Evolutionary conservation across 2,888 invertebrate species (phyloP).

Genomic region (Apamea anceps): DNA sequence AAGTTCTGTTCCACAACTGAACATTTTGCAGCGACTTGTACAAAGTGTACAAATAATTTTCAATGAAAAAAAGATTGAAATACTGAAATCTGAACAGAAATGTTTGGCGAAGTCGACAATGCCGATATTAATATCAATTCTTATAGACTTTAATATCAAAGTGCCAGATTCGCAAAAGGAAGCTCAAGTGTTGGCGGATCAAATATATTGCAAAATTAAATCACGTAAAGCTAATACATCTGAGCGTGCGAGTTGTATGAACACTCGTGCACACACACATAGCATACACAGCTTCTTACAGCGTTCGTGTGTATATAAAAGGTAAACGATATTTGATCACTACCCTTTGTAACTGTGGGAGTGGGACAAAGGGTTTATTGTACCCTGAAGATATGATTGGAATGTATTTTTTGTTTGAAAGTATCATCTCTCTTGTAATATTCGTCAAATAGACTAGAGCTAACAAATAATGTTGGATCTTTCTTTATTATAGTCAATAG

Average conservation of each 20-base stretch:
- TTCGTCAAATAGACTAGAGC: slow-evolving; percentile 41
- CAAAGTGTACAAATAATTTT: slow-evolving; percentile 24
- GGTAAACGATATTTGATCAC: slow-evolving; percentile 47
- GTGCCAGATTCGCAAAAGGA: slow-evolving; percentile 32
- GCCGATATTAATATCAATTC: slow-evolving; percentile 53
- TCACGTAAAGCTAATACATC: slow-evolving; percentile 60
- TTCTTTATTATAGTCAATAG: slow-evolving; percentile 15
- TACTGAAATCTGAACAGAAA: slow-evolving; percentile 29
- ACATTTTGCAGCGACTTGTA: slow-evolving; percentile 3
- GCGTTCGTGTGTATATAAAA: slow-evolving; percentile 13
- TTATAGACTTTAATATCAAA: slow-evolving; percentile 55
- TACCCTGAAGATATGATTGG: slow-evolving; percentile 44
- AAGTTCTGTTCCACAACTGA: neutral
- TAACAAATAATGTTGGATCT: slow-evolving; percentile 22
- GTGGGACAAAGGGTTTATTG: slow-evolving; percentile 41
- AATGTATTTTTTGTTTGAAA: slow-evolving; percentile 52
- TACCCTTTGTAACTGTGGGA: slow-evolving; percentile 27
- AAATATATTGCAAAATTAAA: slow-evolving; percentile 59
- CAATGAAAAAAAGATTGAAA: slow-evolving; percentile 37
- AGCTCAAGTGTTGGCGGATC: slow-evolving; percentile 43
- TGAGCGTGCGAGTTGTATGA: slow-evolving; percentile 25
- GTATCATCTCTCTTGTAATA: slow-evolving; percentile 39
- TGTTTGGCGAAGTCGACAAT: slow-evolving; percentile 21
- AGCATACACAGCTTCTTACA: neutral
- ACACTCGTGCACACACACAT: slow-evolving; percentile 1